Percentiles rank a stretch among this genome's conserved stretches.
These are phyloP conservation scores for Myathropa florea DNA, from an alignment of 2,888 invertebrate genomes.

Conservation along the genomic window DNA sequence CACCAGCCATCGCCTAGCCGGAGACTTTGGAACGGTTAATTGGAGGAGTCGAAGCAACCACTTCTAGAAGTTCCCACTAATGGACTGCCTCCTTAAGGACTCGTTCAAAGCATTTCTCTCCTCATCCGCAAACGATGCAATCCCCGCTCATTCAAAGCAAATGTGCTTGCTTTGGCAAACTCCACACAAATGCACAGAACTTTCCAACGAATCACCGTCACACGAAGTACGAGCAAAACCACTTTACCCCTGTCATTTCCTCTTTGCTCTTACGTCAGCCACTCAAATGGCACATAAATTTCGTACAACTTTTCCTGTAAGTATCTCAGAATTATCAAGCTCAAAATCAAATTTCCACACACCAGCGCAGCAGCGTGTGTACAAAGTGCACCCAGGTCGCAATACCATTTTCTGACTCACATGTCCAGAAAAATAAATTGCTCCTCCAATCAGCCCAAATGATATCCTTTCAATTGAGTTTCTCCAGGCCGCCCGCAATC, in stretches of 20 bases:
- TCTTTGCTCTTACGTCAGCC: neutral
- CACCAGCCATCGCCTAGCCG: neutral
- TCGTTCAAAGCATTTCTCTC: neutral
- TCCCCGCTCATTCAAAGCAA: neutral
- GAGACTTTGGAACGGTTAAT: neutral
- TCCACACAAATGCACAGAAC: neutral
- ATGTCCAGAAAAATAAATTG: constrained; percentile 40
- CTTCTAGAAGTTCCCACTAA: neutral
- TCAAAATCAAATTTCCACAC: neutral
- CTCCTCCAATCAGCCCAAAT: constrained; percentile 50
- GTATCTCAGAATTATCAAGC: neutral
- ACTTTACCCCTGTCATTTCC: neutral
- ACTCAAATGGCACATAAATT: neutral
- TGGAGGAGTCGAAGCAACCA: neutral
- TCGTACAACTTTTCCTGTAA: neutral
- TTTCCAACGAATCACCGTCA: neutral
- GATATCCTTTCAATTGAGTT: constrained; percentile 48
- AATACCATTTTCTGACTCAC: constrained; percentile 25
- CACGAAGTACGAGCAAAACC: neutral
- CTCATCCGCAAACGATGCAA: neutral
- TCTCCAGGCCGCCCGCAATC: neutral
- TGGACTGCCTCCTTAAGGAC: neutral
- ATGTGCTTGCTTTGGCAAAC: neutral
- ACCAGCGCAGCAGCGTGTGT: neutral
- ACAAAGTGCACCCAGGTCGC: neutral